phyloP scores from a whole-genome alignment of 2,888 invertebrate genomes.

The Dasysyrphus albostriatus region DNA sequence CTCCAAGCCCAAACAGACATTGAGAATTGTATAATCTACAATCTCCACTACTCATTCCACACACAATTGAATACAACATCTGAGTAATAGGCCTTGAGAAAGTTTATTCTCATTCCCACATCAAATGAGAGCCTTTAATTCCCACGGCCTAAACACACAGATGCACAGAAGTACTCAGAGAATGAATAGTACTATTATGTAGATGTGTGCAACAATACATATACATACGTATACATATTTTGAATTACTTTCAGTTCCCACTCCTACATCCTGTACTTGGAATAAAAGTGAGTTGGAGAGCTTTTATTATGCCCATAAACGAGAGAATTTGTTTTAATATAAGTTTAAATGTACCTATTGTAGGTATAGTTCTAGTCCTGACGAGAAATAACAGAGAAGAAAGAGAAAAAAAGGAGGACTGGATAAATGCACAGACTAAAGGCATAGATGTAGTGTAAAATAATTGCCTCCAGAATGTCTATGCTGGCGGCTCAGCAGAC shows the following conservation, averaged over 20 bases:
- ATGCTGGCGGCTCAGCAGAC: slow-evolving; percentile 43
- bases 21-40: slow-evolving; percentile 21
- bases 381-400: background rate
- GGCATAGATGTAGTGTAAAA: background rate
- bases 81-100: slow-evolving; percentile 45
- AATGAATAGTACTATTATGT: background rate
- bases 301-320: slow-evolving; percentile 43
- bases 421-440: background rate
- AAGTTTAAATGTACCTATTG: slow-evolving; percentile 28
- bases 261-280: background rate
- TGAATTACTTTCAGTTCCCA: slow-evolving; percentile 5
- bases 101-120: slow-evolving; percentile 22
- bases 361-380: background rate
- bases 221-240: background rate
- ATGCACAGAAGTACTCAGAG: background rate
- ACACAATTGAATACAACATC: background rate
- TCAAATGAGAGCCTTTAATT: background rate
- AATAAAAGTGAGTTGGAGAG: slow-evolving; percentile 28
- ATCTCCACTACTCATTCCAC: background rate
- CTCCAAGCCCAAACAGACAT: slow-evolving; percentile 76
- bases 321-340: slow-evolving; percentile 38
- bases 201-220: slow-evolving; percentile 10
- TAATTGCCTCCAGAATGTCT: slow-evolving; percentile 68
- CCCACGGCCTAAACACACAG: slow-evolving; percentile 26
- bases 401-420: background rate